Conservation (phyloP, 2,113 vertebrate species). For the Otus sunia region DNA sequence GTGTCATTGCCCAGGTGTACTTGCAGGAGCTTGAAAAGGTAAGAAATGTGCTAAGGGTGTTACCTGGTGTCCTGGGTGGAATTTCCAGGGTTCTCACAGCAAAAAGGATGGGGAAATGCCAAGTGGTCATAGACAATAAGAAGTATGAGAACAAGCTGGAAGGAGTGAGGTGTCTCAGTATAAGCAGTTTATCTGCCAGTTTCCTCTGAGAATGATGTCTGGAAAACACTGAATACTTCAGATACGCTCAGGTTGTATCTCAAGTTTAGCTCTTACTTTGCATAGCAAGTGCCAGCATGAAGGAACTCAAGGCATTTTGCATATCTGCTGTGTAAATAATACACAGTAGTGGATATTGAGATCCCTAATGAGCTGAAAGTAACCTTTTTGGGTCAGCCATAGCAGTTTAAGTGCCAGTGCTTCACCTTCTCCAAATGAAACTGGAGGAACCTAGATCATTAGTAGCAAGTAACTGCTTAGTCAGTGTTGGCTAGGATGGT, state of each 20-base stretch:
- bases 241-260: background rate
- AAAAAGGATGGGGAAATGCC: background rate
- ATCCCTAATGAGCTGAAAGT: background rate
- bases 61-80: background rate
- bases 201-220: background rate
- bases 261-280: background rate
- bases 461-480: background rate
- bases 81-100: background rate
- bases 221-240: background rate
- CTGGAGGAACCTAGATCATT: background rate
- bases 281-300: background rate
- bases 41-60: background rate
- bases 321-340: background rate
- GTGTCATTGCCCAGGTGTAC: slow-evolving; percentile 86
- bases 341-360: background rate
- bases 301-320: background rate
- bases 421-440: background rate
- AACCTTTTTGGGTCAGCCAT: background rate
- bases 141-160: background rate
- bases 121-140: background rate
- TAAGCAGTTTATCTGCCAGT: background rate
- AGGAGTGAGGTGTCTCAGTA: background rate
- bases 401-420: background rate
- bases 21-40: slow-evolving; percentile 97
- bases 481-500: background rate